Evolutionary conservation across 2,888 invertebrate species (phyloP), one percentile per base, ranked within the genome.

Genomic region (Drosophila percnosoma): DNA sequence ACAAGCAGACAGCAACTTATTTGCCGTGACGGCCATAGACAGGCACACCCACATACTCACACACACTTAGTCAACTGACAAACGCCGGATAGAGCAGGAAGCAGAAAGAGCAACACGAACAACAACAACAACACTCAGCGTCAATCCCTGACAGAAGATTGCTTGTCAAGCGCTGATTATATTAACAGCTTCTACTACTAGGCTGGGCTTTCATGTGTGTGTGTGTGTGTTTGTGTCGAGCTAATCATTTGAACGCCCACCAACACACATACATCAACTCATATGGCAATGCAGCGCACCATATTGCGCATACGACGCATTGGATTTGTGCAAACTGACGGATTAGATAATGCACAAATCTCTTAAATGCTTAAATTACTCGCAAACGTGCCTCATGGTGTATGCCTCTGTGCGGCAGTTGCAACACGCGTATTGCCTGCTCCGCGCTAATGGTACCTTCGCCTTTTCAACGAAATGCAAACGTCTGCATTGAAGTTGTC

Each of bases 141-240:
- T 73, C 81, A 83, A 76, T 80, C 80, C 73, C 76, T 76, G 74
- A 75, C 65, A 74, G 72, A 75, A 86, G 82, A 87, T 87, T 87
- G 83, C 86, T 78, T 87, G 87, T 86, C 86, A 86, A 73, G 73
- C 68, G 72, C 74, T 84, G 86, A 85, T 84, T 84, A 83, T 83
- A 86, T 86, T 86, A 87, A 84, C 86, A 68, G 68, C 80, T 76
- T 68, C 18, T 3, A 11, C 27, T 27, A 18, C 24, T 49, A 27
- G 27, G 27, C 33, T 11, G n/a, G 45, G 11, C 29, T 31, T 51
- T 3, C 18, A 27, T 24, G 31, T 60, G 13, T 58, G 7, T 31
- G 49, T 49, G 1, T n/a, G 40, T 51, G 1, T n/a, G 40, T 45
- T 15, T 48, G 13, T 53, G 60, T 11, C 62, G 38, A 59, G 73